phyloP scores from a whole-genome alignment of 2,797 vertebrate species.

The Syndactyla subalaris region DNA sequence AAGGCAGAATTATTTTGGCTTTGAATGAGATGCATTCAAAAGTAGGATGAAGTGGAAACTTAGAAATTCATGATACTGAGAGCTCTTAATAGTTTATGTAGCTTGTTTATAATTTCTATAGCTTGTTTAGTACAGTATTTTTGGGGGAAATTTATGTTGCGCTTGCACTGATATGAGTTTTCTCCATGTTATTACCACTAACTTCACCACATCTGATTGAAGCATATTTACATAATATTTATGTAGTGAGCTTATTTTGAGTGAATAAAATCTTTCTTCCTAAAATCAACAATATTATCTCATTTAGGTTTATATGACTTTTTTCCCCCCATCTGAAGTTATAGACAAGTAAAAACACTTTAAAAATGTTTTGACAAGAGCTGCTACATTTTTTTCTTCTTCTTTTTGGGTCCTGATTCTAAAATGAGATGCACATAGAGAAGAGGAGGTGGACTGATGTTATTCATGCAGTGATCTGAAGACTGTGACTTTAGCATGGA shows the following conservation, averaged over 20 bases:
- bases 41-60: background rate
- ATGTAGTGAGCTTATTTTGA: background rate
- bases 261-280: background rate
- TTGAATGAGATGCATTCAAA: background rate
- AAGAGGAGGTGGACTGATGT: background rate
- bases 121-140: background rate
- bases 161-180: background rate
- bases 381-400: background rate
- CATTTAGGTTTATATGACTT: background rate
- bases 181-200: background rate
- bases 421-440: background rate
- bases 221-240: background rate
- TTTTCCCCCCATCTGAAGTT: background rate
- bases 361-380: background rate
- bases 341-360: background rate
- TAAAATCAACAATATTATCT: background rate
- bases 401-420: background rate
- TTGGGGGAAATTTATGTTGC: background rate
- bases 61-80: background rate
- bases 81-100: background rate
- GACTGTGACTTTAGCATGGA: background rate
- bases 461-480: constrained; percentile 3
- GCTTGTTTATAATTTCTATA: background rate
- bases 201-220: background rate
- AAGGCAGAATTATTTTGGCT: background rate